Evolutionary conservation across 2,888 invertebrate genomes (phyloP), one percentile per base, ranked within the genome.

Genomic region (Coelopa pilipes): DNA sequence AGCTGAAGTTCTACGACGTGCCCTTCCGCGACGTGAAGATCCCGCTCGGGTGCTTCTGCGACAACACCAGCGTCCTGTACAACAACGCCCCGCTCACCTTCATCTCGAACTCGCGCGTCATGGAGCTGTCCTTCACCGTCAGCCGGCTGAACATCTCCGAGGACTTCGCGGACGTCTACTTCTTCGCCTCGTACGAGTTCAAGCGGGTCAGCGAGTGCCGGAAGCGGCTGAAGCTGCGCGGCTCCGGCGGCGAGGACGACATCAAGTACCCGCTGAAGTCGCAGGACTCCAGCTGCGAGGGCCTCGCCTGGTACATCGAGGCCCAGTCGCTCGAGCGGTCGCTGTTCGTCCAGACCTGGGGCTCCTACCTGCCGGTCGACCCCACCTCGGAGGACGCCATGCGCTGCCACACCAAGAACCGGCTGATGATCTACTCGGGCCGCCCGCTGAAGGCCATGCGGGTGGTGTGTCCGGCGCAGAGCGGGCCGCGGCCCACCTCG

Each of bases 301-400:
- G 88, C 1, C 76, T 85, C 74, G 94, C 95, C 4, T 95, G 95
- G 93, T 89, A 95, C 77, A 90, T 95, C 72, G 93, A 93, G 83
- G 94, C 95, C 1, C 91, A 94, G 78, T 92, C 93, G 76, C 91
- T 93, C 76, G 95, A 95, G 84, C 91, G 93, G 68, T 94, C 94
- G 57, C 90, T 96, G 73, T 95, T 94, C 85, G 89, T 96, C 74
- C 90, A 95, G 78, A 94, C 94, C 60, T 95, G 95, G 95, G 95
- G 95, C 63, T 92, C 92, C 78, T 92, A 93, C 82, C 84, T 95
- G 78, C 91, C 92, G 0, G 87, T 91, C 19, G 91, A 92, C 80
- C 90, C 92, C 1, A 87, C 90, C 9, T 87, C 89, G 0, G 89
- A 90, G 75, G 92, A 92, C 79, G 89, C 91, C 2, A 90, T 90